Evolutionary conservation across 2,888 invertebrate species (phyloP), one percentile per base, ranked within the genome.

Genomic region (Epiblema foenella): DNA sequence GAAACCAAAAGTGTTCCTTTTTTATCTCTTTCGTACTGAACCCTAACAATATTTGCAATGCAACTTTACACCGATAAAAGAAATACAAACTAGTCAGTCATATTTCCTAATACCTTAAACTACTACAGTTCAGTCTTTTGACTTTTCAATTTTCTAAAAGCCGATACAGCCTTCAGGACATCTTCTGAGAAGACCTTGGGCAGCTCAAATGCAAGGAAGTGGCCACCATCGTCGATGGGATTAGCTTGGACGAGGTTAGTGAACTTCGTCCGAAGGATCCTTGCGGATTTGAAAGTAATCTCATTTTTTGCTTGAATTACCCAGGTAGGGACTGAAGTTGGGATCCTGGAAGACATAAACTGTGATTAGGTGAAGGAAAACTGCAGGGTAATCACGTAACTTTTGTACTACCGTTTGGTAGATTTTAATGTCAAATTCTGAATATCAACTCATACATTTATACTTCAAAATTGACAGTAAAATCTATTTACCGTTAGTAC

Each of bases 151-250:
- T 57, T 62, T 56, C 76, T 75, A 29, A 79, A 77, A 17, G 71
- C 74, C 0, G 52, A 24, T 0, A 78, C 39, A 17, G 80, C 77
- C 8, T 67, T 67, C 63, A 78, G 65, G 1, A 98, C 83, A 80
- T 97, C 96, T 1, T 94, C 85, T n/a, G 96, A 94, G 5, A 97
- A 81, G 0, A 95, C 77, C 73, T 93, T 81, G 0, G 97, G 97
- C 69, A 94, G 89, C 85, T 98, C 96, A 69, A 97, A 91, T 0
- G 97, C 97, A 0, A 95, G 95, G 89, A 97, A 98, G 85, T 98
- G 97, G 0, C 98, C 97, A 2, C 96, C 97, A 5, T 93, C 84
- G 0, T 89, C 82, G 73, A 95, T 85, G 73, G 95, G 91, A 0
- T 93, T 95, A 77, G 94, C 94, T 57, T 95, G 95, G 15, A 96